Base-by-base conservation (phyloP, 2,797 vertebrate species). In the Chelmon rostratus region DNA sequence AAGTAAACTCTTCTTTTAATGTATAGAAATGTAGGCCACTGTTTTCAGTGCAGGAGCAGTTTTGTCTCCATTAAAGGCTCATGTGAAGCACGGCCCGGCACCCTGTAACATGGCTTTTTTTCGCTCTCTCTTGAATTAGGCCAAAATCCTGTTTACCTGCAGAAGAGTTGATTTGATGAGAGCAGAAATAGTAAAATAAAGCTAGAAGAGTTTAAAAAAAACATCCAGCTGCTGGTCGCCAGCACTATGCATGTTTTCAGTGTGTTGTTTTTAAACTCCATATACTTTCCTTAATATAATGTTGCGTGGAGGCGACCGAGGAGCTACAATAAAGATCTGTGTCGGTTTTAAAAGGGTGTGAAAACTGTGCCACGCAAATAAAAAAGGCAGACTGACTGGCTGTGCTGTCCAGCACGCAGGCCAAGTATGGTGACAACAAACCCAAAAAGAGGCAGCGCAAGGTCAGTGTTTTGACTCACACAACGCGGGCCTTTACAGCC, bases 21-120 rank as follows among this genome's bases (percentile, higher is more conserved):
- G 35, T 25, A 44, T 92, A 93, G 91, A 88, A 92, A 94, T 95
- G 94, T 92, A 59, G 9, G 94, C 90, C 2, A 7, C 2, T 89
- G 88, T 87, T 88, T 94, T 93, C 92, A 87, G 88, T 87, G 74
- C 76, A 53, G 82, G 91, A 90, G 79, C 18, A 66, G 3, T 49
- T 49, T 52, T 59, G 0, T 58, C 23, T 40, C 19, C 38, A 80
- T 86, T 75, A 82, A 87, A 74, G 53, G 64, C 53, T 76, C 40
- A 58, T 54, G 76, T 79, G 65, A 79, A 78, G 50, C 68, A 15
- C 61, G 57, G 79, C 69, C 78, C 42, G 46, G 8, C 44, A 5
- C 53, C 62, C 57, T 68, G 85, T 76, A 76, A 68, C 53, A 33
- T 44, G 46, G 15, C 5, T 35, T 52, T 61, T 28, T 37, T 75